Evolutionary conservation across 2,797 vertebrate genomes (phyloP).

Genomic region (Leptodactylus fallax): DNA sequence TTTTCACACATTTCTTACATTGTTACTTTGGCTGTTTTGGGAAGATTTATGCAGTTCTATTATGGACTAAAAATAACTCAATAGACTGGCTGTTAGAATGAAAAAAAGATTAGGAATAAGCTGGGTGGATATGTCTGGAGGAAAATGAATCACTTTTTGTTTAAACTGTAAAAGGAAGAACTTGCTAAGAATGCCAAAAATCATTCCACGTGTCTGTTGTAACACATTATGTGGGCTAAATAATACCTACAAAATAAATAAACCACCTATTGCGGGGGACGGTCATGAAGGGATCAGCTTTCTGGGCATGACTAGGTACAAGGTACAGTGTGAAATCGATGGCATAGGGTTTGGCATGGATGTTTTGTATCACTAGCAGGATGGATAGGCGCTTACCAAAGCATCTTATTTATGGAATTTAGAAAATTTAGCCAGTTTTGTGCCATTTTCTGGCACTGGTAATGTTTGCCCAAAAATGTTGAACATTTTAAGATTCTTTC

Average conservation of each 20-base stretch:
- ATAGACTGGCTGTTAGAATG: constrained; percentile 50
- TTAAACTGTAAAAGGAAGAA: constrained; percentile 38
- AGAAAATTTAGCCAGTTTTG: too few relatives aligned
- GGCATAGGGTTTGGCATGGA: neutral
- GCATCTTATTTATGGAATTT: too few relatives aligned
- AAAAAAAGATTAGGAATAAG: constrained; percentile 58
- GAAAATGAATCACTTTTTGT: constrained; percentile 60
- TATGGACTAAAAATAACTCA: constrained; percentile 62
- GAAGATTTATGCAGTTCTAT: constrained; percentile 62
- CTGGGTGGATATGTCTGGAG: constrained; percentile 58
- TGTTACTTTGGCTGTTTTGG: constrained; percentile 56
- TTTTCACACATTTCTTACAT: constrained; percentile 63
- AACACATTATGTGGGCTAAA: constrained; percentile 9
- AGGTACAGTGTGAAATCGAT: neutral
- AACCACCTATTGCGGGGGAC: neutral
- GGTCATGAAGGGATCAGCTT: neutral
- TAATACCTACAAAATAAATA: constrained; percentile 14
- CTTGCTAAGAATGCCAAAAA: constrained; percentile 47
- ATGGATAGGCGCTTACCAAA: too few relatives aligned
- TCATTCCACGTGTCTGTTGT: neutral
- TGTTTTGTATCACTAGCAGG: too few relatives aligned
- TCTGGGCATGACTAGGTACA: neutral
- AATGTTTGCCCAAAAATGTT: too few relatives aligned
- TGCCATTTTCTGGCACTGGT: too few relatives aligned
- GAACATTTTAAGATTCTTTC: too few relatives aligned